Conservation (phyloP, 2,113 vertebrate genomes). For the Myotis lucifugus region DNA sequence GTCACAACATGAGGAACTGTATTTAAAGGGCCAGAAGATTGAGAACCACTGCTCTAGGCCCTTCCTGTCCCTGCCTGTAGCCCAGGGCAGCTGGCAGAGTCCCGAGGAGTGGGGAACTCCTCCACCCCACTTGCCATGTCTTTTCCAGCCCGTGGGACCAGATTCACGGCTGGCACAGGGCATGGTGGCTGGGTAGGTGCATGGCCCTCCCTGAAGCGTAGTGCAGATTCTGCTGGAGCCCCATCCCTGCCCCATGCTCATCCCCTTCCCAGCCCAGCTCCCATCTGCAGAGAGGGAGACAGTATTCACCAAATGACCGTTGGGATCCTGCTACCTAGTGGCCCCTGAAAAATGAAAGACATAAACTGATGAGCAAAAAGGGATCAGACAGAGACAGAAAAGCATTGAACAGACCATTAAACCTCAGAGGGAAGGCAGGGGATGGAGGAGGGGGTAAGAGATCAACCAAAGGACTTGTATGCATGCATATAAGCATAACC, state of each 20-base stretch:
- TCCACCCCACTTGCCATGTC: neutral
- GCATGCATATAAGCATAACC: too few relatives aligned
- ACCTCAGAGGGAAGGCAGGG: too few relatives aligned
- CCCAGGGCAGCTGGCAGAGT: neutral
- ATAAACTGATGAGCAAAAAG: too few relatives aligned
- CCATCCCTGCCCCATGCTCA: neutral
- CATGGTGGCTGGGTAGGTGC: neutral
- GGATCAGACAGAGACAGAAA: too few relatives aligned
- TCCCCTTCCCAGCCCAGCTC: neutral
- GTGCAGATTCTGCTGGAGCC: neutral
- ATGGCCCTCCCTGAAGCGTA: neutral
- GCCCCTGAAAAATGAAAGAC: neutral
- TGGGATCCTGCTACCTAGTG: neutral
- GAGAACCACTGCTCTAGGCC: neutral
- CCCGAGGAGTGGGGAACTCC: neutral
- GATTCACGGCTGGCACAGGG: neutral
- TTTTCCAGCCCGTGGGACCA: neutral
- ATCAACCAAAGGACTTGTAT: too few relatives aligned
- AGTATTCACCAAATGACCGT: neutral
- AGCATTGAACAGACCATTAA: too few relatives aligned
- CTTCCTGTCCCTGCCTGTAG: neutral
- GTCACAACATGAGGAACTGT: too few relatives aligned
- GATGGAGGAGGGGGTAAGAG: too few relatives aligned
- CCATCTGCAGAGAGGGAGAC: neutral
- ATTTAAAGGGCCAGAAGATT: too few relatives aligned